Evolutionary conservation across 1,140 invertebrate species (phyloP).

Genomic region (Sinella curviseta): DNA sequence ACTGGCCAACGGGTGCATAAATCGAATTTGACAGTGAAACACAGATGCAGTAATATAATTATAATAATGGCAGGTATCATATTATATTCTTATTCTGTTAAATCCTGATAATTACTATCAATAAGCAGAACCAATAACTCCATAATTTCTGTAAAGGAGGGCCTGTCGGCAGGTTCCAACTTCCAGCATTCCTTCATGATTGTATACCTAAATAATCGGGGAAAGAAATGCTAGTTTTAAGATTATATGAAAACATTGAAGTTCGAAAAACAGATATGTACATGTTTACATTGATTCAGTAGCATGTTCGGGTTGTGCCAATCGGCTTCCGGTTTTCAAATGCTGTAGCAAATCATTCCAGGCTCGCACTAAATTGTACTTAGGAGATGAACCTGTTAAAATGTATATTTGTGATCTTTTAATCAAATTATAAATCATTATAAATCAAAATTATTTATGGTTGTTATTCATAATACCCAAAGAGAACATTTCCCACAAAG

Average conservation of each 20-base stretch:
- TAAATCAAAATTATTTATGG: neutral
- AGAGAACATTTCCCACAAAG: neutral
- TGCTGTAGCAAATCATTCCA: neutral
- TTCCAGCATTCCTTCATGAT: neutral
- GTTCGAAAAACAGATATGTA: neutral
- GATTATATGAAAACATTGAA: neutral
- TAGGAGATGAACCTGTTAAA: neutral
- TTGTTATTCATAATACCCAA: neutral
- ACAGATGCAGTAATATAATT: too few species aligned
- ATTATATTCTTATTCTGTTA: neutral
- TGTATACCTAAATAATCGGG: neutral
- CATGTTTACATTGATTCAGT: neutral
- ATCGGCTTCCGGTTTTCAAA: neutral
- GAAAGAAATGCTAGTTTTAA: neutral
- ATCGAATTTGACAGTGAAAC: too few species aligned
- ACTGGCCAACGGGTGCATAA: too few species aligned
- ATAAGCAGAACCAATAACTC: neutral
- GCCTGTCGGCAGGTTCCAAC: neutral
- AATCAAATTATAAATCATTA: neutral
- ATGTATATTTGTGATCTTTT: neutral
- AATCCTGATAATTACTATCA: neutral
- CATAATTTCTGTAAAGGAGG: neutral
- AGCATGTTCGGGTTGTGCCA: neutral
- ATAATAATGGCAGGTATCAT: too few species aligned
- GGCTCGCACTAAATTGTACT: neutral